phyloP scores from a whole-genome alignment of 2,888 invertebrate genomes.

The Saturnia pavonia region DNA sequence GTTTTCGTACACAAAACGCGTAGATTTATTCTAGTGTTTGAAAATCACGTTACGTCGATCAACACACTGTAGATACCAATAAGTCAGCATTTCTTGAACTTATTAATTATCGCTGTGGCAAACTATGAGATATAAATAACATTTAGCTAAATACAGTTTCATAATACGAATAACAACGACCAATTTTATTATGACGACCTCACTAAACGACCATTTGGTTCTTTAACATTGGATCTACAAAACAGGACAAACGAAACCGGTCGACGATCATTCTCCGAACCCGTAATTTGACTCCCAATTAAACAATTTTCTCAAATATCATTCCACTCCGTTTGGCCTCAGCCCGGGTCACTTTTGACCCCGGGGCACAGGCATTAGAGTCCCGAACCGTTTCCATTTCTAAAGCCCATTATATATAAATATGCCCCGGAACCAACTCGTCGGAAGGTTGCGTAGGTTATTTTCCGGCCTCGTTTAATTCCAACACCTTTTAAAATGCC shows the following conservation, averaged over 20 bases:
- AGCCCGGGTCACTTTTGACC: conserved; percentile 67
- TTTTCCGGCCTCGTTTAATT: conserved; percentile 55
- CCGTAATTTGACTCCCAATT: conserved; percentile 76
- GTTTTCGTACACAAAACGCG: too few relatives aligned
- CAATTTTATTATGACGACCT: too few relatives aligned
- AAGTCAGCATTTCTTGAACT: too few relatives aligned
- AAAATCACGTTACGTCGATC: too few relatives aligned
- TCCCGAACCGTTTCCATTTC: conserved; percentile 66
- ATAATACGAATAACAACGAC: too few relatives aligned
- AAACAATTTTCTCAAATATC: conserved; percentile 79
- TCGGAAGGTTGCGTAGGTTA: conserved; percentile 60
- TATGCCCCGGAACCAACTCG: conserved; percentile 73
- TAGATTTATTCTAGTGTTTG: too few relatives aligned
- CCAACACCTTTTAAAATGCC: conserved; percentile 48
- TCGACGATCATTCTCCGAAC: conserved; percentile 56
- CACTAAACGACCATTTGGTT: not conserved
- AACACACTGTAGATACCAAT: too few relatives aligned
- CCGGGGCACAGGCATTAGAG: conserved; percentile 71
- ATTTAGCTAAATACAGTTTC: too few relatives aligned
- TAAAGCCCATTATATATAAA: conserved; percentile 79
- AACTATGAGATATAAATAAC: not conserved
- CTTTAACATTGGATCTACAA: conserved; percentile 27
- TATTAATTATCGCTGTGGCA: too few relatives aligned
- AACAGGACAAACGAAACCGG: conserved; percentile 55
- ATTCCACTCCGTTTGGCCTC: conserved; percentile 65